Evolutionary conservation across 2,113 vertebrate species (phyloP).

Genomic region (Opisthocomus hoazin): DNA sequence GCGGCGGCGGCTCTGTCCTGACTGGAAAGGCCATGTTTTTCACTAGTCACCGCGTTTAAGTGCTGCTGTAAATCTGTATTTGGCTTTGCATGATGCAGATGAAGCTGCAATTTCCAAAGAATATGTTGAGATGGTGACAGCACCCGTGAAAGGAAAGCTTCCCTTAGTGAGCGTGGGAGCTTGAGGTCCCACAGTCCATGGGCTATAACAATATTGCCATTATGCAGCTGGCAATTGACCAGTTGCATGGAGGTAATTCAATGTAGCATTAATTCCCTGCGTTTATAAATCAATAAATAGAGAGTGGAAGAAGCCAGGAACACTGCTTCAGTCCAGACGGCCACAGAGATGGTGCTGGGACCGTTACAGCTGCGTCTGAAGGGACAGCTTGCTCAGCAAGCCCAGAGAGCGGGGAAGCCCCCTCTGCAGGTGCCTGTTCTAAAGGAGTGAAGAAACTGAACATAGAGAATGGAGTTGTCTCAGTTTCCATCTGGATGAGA

Average conservation of each 20-base stretch:
- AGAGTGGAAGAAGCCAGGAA: background rate
- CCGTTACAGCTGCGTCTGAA: rapidly evolving
- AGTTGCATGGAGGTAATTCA: background rate
- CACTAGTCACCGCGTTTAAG: rapidly evolving
- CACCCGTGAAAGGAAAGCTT: background rate
- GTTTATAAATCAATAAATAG: background rate
- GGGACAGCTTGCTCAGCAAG: no score
- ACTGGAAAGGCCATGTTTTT: background rate
- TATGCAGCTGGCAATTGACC: background rate
- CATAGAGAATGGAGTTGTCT: background rate
- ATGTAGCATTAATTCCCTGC: rapidly evolving
- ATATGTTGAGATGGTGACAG: rapidly evolving
- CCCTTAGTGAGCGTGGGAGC: no score
- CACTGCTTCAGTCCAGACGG: background rate
- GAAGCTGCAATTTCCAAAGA: background rate
- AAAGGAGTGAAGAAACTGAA: background rate
- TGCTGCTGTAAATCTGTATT: rapidly evolving
- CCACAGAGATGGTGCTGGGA: no score
- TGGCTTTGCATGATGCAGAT: background rate
- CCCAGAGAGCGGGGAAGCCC: background rate
- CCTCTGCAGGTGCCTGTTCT: background rate
- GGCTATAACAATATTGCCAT: background rate
- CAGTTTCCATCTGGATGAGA: background rate
- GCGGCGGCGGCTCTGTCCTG: background rate
- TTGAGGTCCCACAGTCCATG: no score